Base-by-base conservation (phyloP, 2,888 invertebrate species). In the Monopis laevigella region DNA sequence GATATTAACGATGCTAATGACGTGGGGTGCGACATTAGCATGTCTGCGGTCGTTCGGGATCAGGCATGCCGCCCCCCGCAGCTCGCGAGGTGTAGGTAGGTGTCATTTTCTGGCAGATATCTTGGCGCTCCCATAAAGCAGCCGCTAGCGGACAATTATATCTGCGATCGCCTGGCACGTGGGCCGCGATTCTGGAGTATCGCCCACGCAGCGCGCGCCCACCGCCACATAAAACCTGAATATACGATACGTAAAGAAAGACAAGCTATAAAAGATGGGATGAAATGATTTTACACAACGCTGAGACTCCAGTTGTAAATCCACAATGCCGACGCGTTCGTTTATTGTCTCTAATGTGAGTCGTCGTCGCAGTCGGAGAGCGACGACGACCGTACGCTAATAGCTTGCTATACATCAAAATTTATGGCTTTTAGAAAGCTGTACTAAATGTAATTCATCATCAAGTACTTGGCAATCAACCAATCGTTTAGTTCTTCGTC, bases 91-190 rank as follows among this genome's bases (percentile, higher is more conserved):
- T 50, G 54, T 55, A 64, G 59, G 55, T 51, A 59, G 56, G 65
- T 67, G 72, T 72, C 66, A 65, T 66, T 69, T 61, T 54, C n/a
- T n/a, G 53, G 54, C 48, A 51, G 58, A 56, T 66, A 69, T 64
- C 66, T 58, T 51, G 48, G 51, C 62, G 64, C 62, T 60, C 59
- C 58, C 62, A 67, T 73, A 72, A 73, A 73, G 65, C 63, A 66
- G 70, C 65, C 64, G 54, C 53, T 50, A 62, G 66, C 65, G 58
- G 62, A 70, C 69, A 71, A 73, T 68, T 56, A 64, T 69, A 74
- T 74, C 73, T 68, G 59, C 58, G 59, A 75, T 71, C 75, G 51
- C 48, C 45, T 62, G 46, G 66, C 70, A 69, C 67, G 72, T 70
- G 73, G 72, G 74, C 65, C 14, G 41, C 43, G 51, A 51, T 51